Evolutionary conservation across 1,140 invertebrate genomes (phyloP).

Genomic region (Ceratitis capitata): DNA sequence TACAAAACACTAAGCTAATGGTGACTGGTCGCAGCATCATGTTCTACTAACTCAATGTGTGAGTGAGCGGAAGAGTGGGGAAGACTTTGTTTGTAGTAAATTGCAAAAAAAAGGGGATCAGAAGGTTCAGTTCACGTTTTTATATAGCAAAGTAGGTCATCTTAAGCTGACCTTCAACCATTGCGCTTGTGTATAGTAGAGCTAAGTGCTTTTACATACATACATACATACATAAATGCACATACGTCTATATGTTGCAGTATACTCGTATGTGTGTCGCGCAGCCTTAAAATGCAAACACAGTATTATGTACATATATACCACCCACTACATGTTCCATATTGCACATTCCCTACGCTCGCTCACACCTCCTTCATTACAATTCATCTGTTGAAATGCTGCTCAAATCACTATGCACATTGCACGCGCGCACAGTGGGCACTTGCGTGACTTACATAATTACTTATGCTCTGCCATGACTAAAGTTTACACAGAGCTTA

Average conservation of each 20-base stretch:
- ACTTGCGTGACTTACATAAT: background rate
- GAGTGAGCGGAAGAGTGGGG: background rate
- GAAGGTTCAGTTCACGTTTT: conserved; percentile 4
- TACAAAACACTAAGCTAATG: background rate
- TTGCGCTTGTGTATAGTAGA: background rate
- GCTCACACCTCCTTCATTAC: background rate
- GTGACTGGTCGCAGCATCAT: background rate
- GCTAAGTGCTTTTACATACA: background rate
- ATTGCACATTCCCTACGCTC: background rate
- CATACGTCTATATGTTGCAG: background rate
- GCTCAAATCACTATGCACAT: background rate
- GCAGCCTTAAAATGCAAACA: background rate
- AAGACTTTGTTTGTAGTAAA: background rate
- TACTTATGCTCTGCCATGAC: background rate
- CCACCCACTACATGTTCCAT: background rate
- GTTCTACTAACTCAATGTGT: background rate
- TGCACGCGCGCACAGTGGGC: background rate
- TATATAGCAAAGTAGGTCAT: background rate
- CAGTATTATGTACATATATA: background rate
- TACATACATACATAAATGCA: background rate
- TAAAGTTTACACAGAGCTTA: background rate
- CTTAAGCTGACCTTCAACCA: conserved; percentile 2
- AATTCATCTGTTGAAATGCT: background rate
- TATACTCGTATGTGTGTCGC: background rate
- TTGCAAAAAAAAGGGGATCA: conserved; percentile 16